Evolutionary conservation across 2,113 vertebrate species (phyloP), one percentile per base, ranked within the genome.

Genomic region (Brachionichthys hirsutus): DNA sequence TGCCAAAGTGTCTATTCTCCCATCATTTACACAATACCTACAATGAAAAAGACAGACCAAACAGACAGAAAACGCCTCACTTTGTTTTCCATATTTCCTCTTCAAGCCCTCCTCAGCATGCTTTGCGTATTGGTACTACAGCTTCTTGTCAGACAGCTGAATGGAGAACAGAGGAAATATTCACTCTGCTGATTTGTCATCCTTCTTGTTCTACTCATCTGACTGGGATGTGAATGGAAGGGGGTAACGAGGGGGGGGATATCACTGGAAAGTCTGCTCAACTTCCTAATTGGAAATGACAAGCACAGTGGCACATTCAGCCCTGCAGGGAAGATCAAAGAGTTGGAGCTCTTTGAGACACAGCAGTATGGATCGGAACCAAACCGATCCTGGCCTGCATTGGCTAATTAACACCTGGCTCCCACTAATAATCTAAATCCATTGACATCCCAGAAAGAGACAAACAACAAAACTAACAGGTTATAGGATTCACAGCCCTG

Each of bases 251-350:
- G 73, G 61, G n/a, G n/a, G n/a, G 67, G 69, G 60, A 52, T 68
- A 75, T 64, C 75, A 76, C 72, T 72, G 70, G 57, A 67, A 81
- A 72, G 82, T 83, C 84, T 83, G 70, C 77, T 85, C 73, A 83
- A 88, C 83, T 75, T 81, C 67, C 83, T 85, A 83, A 89, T 87
- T 88, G 84, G 66, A 84, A 87, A 88, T 82, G 87, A 85, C 87
- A 87, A 72, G 74, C 70, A 75, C 74, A 49, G 82, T 81, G 67
- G 76, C 35, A 56, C 74, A 40, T 77, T 81, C 69, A 82, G 67
- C 74, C 74, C 84, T 81, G 67, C 73, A 75, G 79, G 81, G 73
- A 20, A 75, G 85, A 86, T 89, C 84, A 81, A 86, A 84, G 84
- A 82, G 59, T 50, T 48, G 65, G 41, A 82, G 72, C 62, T 83